phyloP scores from a whole-genome alignment of 2,113 vertebrate species.

The Benitochromis conjunctus region DNA sequence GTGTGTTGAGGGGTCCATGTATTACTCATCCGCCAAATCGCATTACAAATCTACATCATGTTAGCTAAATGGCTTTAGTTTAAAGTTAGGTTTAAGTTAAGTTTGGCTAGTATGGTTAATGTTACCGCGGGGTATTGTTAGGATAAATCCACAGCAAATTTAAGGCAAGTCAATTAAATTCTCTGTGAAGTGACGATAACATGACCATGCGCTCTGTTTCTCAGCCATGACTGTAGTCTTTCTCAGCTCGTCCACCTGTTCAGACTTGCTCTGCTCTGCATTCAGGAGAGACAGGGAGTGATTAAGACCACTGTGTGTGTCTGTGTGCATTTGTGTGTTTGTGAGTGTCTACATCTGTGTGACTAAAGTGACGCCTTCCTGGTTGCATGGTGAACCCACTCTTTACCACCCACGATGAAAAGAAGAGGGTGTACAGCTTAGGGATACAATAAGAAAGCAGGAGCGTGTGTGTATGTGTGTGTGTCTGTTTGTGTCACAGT shows the following conservation, averaged over 20 bases:
- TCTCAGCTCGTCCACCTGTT: slow-evolving; percentile 53
- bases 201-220: background rate
- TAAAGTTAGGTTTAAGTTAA: background rate
- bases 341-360: background rate
- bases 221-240: slow-evolving; percentile 16
- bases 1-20: background rate
- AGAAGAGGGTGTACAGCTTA: slow-evolving; percentile 12
- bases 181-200: background rate
- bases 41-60: background rate
- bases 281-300: slow-evolving; percentile 22
- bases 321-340: background rate
- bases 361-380: slow-evolving; percentile 43
- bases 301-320: slow-evolving; percentile 19
- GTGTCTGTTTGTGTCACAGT: background rate
- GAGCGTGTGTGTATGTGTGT: background rate
- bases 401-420: slow-evolving; percentile 62
- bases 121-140: background rate
- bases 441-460: background rate
- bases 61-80: background rate
- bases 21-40: background rate
- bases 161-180: background rate
- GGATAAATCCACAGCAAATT: background rate
- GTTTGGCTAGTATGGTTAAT: background rate
- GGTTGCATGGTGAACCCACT: slow-evolving; percentile 13
- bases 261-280: slow-evolving; percentile 57